Evolutionary conservation across 2,888 invertebrate genomes (phyloP).

Genomic region (Geophilus truncorum): DNA sequence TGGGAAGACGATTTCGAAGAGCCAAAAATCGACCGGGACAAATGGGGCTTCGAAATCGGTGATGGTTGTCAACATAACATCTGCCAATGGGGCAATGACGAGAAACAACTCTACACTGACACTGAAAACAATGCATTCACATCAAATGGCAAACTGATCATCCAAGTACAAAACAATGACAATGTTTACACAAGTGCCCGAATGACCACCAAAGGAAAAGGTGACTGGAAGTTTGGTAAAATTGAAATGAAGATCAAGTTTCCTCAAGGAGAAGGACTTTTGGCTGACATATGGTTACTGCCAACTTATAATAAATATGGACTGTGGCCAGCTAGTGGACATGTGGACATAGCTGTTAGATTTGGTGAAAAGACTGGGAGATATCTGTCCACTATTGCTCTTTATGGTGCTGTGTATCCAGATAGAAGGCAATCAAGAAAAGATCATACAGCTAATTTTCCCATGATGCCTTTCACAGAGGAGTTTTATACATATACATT

Average conservation of each 20-base stretch:
- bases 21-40: neutral
- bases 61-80: neutral
- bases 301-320: slow-evolving; percentile 11
- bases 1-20: slow-evolving; percentile 23
- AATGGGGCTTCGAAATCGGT: neutral
- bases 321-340: slow-evolving; percentile 15
- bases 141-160: neutral
- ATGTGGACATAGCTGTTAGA: neutral
- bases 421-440: neutral
- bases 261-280: neutral
- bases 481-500: neutral
- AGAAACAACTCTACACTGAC: neutral
- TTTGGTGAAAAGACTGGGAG: neutral
- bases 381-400: neutral
- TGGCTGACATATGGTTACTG: slow-evolving; percentile 2
- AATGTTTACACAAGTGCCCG: neutral
- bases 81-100: slow-evolving; percentile 26
- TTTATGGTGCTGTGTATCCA: neutral
- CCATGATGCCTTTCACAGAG: neutral
- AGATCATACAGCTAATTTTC: neutral
- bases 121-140: neutral
- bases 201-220: neutral
- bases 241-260: neutral
- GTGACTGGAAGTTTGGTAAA: slow-evolving; percentile 23
- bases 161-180: neutral